A percentile compares a stretch with the other conserved stretches of the same genome.
Evolutionary conservation across 2,888 invertebrate genomes (phyloP).

Genomic region (Eledona agricola): DNA sequence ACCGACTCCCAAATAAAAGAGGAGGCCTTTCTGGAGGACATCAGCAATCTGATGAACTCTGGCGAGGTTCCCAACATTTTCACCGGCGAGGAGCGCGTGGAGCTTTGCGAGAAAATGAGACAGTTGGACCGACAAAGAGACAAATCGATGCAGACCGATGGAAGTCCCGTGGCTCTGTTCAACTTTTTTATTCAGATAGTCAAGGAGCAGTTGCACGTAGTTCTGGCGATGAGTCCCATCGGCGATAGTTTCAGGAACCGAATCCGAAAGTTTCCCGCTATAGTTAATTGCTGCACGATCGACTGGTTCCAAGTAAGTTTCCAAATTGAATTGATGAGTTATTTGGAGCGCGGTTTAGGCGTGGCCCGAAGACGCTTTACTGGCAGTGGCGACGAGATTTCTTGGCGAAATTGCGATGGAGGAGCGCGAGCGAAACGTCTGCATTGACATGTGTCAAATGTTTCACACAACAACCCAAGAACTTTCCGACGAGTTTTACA

Average conservation of each 20-base stretch:
- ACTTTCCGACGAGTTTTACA: slow-evolving; percentile 72
- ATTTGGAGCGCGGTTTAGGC: slow-evolving; percentile 70
- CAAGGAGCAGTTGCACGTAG: slow-evolving; percentile 89
- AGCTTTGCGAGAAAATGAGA: slow-evolving; percentile 93
- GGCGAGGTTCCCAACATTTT: slow-evolving; percentile 95
- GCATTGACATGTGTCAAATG: slow-evolving; percentile 88
- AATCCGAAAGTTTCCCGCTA: slow-evolving; percentile 89
- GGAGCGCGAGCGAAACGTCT: slow-evolving; percentile 75
- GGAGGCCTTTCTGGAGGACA: slow-evolving; percentile 91
- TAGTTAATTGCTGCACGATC: slow-evolving; percentile 95
- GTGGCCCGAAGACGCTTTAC: slow-evolving; percentile 93
- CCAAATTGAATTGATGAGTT: too few species aligned
- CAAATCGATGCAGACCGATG: slow-evolving; percentile 89
- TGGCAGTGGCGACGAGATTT: slow-evolving; percentile 88
- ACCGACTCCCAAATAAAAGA: slow-evolving; percentile 94
- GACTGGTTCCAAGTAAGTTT: slow-evolving; percentile 91
- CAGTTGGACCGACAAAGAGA: slow-evolving; percentile 88
- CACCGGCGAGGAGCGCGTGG: slow-evolving; percentile 83
- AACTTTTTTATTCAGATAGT: slow-evolving; percentile 90
- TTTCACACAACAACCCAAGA: slow-evolving; percentile 86
- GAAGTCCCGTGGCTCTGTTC: slow-evolving; percentile 87
- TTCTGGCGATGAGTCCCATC: slow-evolving; percentile 90
- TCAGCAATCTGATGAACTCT: slow-evolving; percentile 90
- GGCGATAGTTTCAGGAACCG: slow-evolving; percentile 84
- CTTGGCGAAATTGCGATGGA: slow-evolving; percentile 82